Base-by-base conservation (phyloP, 2,888 invertebrate species). In the Polyploca ridens region DNA sequence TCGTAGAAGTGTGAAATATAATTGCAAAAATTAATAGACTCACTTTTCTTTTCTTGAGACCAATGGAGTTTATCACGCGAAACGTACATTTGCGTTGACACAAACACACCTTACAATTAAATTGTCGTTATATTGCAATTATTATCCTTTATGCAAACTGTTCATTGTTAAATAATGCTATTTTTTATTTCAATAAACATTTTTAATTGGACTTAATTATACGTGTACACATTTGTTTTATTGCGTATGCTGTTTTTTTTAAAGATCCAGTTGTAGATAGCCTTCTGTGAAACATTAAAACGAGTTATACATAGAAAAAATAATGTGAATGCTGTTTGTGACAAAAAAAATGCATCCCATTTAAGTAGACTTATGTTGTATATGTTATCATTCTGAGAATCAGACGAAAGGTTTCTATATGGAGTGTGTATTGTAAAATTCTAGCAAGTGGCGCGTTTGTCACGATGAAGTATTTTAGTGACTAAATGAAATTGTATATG, bases 11-110 rank as follows among this genome's bases (percentile, higher is more conserved):
- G 79, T 74, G 70, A 73, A 73, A 76, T 73, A 67, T 59, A 67
- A 73, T 76, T 76, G 74, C 63, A 67, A 44, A 69, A 70, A 74
- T 74, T 75, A 73, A 74, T 72, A n/a, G n/a, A 67, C 33, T 27
- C 63, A 63, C 68, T 69, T 76, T 69, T 71, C 60, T 65, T 68
- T 66, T 69, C 64, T 64, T 14, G 54, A 33, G n/a, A 8, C 57
- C 33, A 62, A 41, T 61, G 4, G 19, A n/a, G 54, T 54, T 54
- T 8, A 69, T 72, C 86, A 87, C 86, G 87, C 86, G 69, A 87
- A 72, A 72, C 64, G 44, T 63, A 65, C 82, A 86, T 87, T 86
- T 82, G 69, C 76, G 74, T 77, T 83, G 81, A 77, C 84, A 83
- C 62, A 67, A 71, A 75, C 66, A 68, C 63, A 69, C 66, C 54